These are phyloP conservation scores for Aporrectodea caliginosa DNA, from an alignment of 1,140 invertebrate genomes.

Conservation along the genomic window DNA sequence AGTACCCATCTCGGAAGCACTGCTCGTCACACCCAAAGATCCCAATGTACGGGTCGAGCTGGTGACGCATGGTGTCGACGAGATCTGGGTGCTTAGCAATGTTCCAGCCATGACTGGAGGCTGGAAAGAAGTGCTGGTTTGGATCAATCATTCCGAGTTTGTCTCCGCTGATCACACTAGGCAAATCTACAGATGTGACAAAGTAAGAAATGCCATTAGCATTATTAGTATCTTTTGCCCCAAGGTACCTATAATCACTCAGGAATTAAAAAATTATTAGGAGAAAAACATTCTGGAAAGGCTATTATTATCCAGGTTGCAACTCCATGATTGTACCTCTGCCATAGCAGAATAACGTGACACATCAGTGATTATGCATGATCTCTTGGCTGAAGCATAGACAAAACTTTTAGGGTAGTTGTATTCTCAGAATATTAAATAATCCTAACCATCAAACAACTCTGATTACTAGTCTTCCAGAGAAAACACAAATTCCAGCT, in stretches of 20 bases:
- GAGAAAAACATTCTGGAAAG: not conserved
- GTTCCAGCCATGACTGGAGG: slow-evolving; percentile 27
- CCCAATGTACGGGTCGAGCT: slow-evolving; percentile 32
- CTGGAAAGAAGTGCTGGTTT: slow-evolving; percentile 31
- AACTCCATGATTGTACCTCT: not conserved
- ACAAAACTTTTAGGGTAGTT: no score
- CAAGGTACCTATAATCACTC: no score
- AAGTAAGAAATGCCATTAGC: no score
- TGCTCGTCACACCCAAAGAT: slow-evolving; percentile 35
- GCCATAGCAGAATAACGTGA: not conserved
- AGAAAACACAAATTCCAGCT: no score
- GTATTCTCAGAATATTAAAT: no score
- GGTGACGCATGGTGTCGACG: slow-evolving; percentile 12
- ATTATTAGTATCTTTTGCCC: not conserved
- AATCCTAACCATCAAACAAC: no score
- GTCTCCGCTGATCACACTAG: slow-evolving; percentile 44
- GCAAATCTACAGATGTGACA: slow-evolving; percentile 44
- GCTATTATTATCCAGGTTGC: not conserved
- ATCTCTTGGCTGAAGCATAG: not conserved
- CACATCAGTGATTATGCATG: not conserved
- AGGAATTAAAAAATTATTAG: not conserved
- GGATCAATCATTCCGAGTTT: slow-evolving; percentile 43
- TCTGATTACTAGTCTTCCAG: no score
- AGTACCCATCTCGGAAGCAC: slow-evolving; percentile 33
- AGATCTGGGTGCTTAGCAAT: slow-evolving; percentile 23